These are phyloP conservation scores for Eupeodes latifasciatus DNA, from an alignment of 2,888 invertebrate species.

Conservation along the genomic window DNA sequence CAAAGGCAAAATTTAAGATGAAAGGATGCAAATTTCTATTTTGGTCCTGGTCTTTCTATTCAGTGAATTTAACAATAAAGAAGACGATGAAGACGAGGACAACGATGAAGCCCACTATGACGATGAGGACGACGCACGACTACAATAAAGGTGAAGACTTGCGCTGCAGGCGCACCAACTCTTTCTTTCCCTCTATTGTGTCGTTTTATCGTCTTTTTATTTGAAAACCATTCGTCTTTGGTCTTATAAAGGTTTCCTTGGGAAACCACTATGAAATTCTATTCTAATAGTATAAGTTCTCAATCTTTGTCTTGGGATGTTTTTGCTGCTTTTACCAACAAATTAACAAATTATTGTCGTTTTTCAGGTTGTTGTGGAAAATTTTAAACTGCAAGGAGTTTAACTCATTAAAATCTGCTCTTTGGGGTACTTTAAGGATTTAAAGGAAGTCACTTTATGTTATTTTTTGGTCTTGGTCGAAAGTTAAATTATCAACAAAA, in stretches of 20 bases:
- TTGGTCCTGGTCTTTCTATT: not conserved
- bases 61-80: not conserved
- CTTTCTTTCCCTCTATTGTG: conserved; percentile 23
- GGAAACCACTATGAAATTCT: conserved; percentile 42
- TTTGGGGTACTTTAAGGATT: too few relatives aligned
- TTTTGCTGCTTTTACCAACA: conserved; percentile 3
- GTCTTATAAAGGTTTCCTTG: conserved; percentile 19
- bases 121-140: not conserved
- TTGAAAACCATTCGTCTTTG: conserved; percentile 16
- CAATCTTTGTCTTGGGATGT: conserved; percentile 35
- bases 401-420: too few relatives aligned
- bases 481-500: too few relatives aligned
- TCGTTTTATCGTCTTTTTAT: not conserved
- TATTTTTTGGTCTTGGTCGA: too few relatives aligned
- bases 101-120: not conserved
- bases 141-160: not conserved
- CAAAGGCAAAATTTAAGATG: conserved; percentile 2
- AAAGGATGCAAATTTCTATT: conserved; percentile 16
- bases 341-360: conserved; percentile 1
- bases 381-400: too few relatives aligned
- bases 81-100: not conserved
- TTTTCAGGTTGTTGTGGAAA: not conserved
- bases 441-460: too few relatives aligned
- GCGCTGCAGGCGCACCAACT: not conserved
- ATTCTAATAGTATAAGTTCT: conserved; percentile 20